Evolutionary conservation across 2,113 vertebrate species (phyloP), one percentile per base, ranked within the genome.

Genomic region (Nanger granti): DNA sequence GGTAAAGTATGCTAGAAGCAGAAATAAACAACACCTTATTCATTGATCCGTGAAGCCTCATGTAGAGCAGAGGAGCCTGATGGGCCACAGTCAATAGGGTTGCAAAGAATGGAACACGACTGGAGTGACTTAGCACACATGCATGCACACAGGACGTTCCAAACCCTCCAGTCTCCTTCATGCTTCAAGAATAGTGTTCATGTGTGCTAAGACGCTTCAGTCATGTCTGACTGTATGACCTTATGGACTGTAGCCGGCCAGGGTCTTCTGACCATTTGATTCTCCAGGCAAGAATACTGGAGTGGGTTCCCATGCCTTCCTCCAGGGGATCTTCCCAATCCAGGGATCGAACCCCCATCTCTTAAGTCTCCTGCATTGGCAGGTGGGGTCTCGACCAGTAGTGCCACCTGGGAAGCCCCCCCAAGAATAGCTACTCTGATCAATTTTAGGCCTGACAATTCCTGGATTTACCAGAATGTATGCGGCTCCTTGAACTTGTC

Each of bases 61-160:
- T 26, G 22, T 44, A 76, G 37, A 76, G 44, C 37, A 26, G 73
- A 76, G 73, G 69, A 73, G 69, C 69, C n/a, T 73, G n/a, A 24
- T 3, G 20, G 69, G 69, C 69, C 37, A 3, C 69, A 73, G 37
- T 76, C 73, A 37, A 26, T 76, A 76, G 73, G 1, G 37, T 76
- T 41, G 37, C 73, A 76, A 44, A 44, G 37, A 44, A 26, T 73
- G 22, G 11, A 22, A 44, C 37, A 26, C 1, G 1, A 44, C 73
- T 76, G n/a, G 3, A 44, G 69, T 41, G 24, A 26, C 73, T 1
- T 41, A 44, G 37, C 22, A 26, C 37, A 24, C 22, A 76, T 4
- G 11, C 69, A 13, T 1, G 37, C 37, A 41, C 3, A 26, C 22
- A 37, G 18, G 20, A 37, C 0, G 3, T 37, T 22, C 66, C n/a